phyloP scores from a whole-genome alignment of 2,113 vertebrate species.

The Tyrannus savana region DNA sequence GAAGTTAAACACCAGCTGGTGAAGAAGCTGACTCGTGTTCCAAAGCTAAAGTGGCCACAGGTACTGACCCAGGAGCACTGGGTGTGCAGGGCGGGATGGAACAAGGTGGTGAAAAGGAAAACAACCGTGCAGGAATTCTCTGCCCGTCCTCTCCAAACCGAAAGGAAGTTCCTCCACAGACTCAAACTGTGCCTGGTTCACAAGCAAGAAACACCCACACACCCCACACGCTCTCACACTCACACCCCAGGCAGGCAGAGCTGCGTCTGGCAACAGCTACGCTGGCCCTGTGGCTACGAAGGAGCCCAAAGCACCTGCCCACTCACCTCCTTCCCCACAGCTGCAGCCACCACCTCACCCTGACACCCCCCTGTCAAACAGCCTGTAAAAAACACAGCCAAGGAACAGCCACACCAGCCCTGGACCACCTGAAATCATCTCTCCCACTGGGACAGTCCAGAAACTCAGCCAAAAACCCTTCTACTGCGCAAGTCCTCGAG shows the following conservation, averaged over 20 bases:
- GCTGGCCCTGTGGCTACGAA: neutral
- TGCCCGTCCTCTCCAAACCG: neutral
- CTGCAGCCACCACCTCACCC: neutral
- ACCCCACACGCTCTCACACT: too few species aligned
- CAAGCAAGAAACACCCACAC: neutral
- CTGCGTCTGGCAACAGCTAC: neutral
- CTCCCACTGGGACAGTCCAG: neutral
- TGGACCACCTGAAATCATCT: fast-evolving
- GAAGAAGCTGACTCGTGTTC: neutral
- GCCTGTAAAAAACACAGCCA: neutral
- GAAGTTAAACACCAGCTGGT: neutral
- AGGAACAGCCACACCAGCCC: neutral
- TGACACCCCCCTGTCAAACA: neutral
- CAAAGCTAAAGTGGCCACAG: neutral
- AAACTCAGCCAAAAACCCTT: neutral
- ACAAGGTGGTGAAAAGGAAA: neutral
- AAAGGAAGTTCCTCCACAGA: neutral
- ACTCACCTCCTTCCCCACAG: fast-evolving
- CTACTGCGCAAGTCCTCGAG: neutral
- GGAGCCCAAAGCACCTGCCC: neutral
- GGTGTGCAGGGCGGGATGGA: fast-evolving
- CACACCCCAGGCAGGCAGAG: neutral
- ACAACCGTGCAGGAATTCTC: too few species aligned
- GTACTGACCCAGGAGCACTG: neutral
- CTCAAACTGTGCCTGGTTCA: neutral